Evolutionary conservation across 2,113 vertebrate genomes (phyloP).

Genomic region (Xiphorhynchus elegans): DNA sequence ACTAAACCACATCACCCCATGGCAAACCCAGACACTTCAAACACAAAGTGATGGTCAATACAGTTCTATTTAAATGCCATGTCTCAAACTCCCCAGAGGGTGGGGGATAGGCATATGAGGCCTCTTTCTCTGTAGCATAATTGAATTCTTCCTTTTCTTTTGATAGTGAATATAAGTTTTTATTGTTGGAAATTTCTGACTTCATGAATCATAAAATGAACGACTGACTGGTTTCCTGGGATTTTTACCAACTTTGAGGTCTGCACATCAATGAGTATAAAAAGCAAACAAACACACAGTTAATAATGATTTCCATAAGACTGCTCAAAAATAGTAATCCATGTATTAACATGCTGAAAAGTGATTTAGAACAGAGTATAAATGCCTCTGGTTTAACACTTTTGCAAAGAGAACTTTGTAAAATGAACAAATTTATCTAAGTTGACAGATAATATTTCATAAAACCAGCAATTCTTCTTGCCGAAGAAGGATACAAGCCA

Average conservation of each 20-base stretch:
- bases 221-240: neutral
- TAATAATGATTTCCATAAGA: slow-evolving; percentile 28
- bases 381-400: slow-evolving; percentile 38
- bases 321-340: neutral
- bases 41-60: neutral
- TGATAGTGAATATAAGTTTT: neutral
- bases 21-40: neutral
- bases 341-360: slow-evolving; percentile 3
- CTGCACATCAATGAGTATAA: neutral
- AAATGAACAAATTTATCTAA: slow-evolving; percentile 54
- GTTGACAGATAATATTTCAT: slow-evolving; percentile 62
- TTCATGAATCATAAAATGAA: slow-evolving; percentile 8
- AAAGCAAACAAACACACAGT: neutral
- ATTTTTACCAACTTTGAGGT: neutral
- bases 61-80: neutral
- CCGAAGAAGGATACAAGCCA: slow-evolving; percentile 36
- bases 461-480: slow-evolving; percentile 40
- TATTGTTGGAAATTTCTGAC: neutral
- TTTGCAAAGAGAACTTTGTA: slow-evolving; percentile 25
- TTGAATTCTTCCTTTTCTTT: neutral
- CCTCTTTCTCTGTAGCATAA: neutral
- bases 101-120: rapidly evolving
- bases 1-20: neutral
- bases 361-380: slow-evolving; percentile 17
- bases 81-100: neutral